Evolutionary conservation across 2,797 vertebrate genomes (phyloP).

Genomic region (Phataginus tricuspis): DNA sequence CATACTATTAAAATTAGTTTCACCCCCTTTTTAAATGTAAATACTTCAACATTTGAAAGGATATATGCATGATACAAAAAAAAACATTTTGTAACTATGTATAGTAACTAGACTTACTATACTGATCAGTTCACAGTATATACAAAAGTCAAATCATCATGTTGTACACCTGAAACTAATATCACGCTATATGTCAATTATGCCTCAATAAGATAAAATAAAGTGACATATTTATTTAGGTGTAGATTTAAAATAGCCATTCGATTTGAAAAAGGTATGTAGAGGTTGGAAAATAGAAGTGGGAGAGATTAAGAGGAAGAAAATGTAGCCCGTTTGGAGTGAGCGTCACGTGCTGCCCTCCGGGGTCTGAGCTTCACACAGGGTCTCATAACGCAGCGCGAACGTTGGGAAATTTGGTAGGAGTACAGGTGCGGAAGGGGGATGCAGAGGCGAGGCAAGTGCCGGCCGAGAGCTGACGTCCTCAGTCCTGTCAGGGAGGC

Average conservation of each 20-base stretch:
- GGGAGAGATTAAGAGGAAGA: background rate
- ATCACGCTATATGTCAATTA: background rate
- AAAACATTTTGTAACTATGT: background rate
- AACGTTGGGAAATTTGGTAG: background rate
- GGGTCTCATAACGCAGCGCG: background rate
- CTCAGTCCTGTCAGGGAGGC: background rate
- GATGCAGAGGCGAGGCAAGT: background rate
- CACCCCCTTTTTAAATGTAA: background rate
- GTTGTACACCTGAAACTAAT: background rate
- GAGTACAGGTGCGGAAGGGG: background rate
- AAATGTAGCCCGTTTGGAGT: background rate
- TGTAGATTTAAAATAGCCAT: background rate
- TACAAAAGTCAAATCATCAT: background rate
- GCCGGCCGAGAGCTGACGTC: background rate
- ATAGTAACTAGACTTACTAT: background rate
- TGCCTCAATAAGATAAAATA: background rate
- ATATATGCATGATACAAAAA: too few relatives aligned
- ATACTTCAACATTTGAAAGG: background rate
- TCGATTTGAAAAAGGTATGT: background rate
- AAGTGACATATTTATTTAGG: background rate
- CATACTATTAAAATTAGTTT: conserved; percentile 17
- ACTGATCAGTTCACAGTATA: background rate
- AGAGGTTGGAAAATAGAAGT: background rate
- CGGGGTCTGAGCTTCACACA: background rate
- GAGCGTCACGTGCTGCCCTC: background rate